Percentiles rank a stretch among this genome's conserved stretches.
Evolutionary conservation across 1,140 invertebrate genomes (phyloP).

Genomic region (Achatina immaculata): DNA sequence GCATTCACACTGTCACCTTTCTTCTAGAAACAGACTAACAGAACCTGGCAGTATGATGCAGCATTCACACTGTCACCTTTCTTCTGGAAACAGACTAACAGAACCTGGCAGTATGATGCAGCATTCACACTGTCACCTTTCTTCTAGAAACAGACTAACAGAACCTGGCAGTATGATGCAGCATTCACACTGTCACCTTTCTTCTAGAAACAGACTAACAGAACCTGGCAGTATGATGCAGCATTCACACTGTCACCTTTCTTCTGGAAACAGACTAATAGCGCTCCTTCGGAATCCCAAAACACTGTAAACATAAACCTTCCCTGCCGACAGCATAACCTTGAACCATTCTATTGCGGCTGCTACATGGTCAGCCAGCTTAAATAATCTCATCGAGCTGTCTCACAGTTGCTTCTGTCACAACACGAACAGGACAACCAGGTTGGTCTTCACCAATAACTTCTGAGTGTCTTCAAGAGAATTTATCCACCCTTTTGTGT

Average conservation of each 20-base stretch:
- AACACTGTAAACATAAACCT: constrained; percentile 1
- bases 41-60: too few species aligned
- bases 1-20: too few species aligned
- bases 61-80: too few species aligned
- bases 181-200: too few species aligned
- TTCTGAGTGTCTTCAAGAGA: neutral
- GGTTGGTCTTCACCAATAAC: neutral
- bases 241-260: constrained; percentile 6
- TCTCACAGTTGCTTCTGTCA: neutral
- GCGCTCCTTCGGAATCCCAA: neutral
- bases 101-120: too few species aligned
- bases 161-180: too few species aligned
- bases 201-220: too few species aligned
- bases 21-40: too few species aligned
- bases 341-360: neutral
- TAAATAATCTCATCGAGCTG: neutral
- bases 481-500: neutral
- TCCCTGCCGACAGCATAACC: neutral
- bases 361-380: neutral
- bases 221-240: constrained; percentile 1
- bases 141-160: too few species aligned
- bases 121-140: too few species aligned
- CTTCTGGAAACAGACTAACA: too few species aligned
- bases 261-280: neutral
- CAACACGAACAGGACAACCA: neutral